phyloP scores from a whole-genome alignment of 2,888 invertebrate species.

The Calliphora vomitoria region DNA sequence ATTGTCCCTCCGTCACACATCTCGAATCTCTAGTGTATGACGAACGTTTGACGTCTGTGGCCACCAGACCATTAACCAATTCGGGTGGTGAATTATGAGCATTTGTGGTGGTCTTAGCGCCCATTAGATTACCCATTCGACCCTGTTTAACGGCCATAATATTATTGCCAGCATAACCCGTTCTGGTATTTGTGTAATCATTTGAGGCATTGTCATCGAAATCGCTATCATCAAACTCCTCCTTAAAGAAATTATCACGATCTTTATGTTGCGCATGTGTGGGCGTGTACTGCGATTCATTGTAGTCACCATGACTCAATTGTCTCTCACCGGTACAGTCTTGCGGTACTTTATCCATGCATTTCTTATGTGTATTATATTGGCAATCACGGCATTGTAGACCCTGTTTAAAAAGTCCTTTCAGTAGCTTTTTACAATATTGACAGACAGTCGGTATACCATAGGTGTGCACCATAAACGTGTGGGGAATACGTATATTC shows the following conservation, averaged over 20 bases:
- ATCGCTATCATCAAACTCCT: conserved; percentile 87
- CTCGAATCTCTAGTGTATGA: conserved; percentile 67
- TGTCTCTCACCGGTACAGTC: conserved; percentile 93
- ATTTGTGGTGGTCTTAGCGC: conserved; percentile 73
- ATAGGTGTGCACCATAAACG: conserved; percentile 98
- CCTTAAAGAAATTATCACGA: conserved; percentile 83
- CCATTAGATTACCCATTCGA: conserved; percentile 74
- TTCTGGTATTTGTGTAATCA: conserved; percentile 72
- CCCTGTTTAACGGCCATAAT: conserved; percentile 75
- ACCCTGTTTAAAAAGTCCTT: conserved; percentile 98
- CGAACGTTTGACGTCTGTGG: conserved; percentile 63
- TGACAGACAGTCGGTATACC: conserved; percentile 98
- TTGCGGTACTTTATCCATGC: conserved; percentile 94
- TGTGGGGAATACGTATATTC: conserved; percentile 93
- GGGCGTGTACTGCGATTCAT: conserved; percentile 74
- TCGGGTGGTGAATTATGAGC: conserved; percentile 81
- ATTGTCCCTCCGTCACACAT: conserved; percentile 73
- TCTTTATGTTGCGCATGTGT: conserved; percentile 75
- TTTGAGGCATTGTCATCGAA: conserved; percentile 85
- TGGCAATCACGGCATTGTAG: conserved; percentile 98
- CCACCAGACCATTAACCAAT: conserved; percentile 79
- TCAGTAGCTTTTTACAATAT: conserved; percentile 96
- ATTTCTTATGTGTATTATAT: conserved; percentile 98
- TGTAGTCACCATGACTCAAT: conserved; percentile 81
- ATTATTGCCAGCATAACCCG: conserved; percentile 52